Conservation (phyloP, 1,140 invertebrate genomes). For the Archivesica marissinica region DNA sequence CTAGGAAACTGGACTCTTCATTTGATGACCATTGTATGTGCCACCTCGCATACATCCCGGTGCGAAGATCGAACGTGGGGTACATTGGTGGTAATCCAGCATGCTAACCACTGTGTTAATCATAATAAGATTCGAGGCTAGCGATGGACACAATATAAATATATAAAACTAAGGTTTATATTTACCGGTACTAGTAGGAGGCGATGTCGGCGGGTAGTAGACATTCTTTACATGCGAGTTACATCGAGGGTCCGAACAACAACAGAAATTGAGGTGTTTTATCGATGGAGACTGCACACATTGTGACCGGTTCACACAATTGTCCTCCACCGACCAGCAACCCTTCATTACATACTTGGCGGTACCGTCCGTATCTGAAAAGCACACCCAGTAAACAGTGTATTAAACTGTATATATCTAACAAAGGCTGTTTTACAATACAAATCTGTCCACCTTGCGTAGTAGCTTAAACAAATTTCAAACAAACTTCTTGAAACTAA, state of each 20-base stretch:
- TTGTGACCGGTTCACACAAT: constrained; percentile 38
- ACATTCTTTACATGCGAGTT: constrained; percentile 54
- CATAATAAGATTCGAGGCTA: too few relatives aligned
- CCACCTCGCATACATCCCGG: too few relatives aligned
- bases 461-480: not conserved
- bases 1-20: too few relatives aligned
- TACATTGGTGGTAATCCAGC: too few relatives aligned
- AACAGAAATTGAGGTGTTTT: constrained; percentile 51
- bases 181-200: constrained; percentile 39
- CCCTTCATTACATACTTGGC: constrained; percentile 43
- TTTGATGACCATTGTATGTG: too few relatives aligned
- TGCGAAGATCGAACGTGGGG: too few relatives aligned
- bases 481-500: not conserved
- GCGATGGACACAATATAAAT: too few relatives aligned
- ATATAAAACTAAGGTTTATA: too few relatives aligned
- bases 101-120: too few relatives aligned
- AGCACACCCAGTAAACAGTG: too few relatives aligned
- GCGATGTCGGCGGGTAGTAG: constrained; percentile 42
- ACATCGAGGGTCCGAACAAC: constrained; percentile 42
- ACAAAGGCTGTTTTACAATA: not conserved
- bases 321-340: constrained; percentile 45
- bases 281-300: constrained; percentile 57
- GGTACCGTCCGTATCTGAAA: constrained; percentile 47
- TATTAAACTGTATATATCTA: not conserved
- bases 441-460: not conserved